phyloP scores from a whole-genome alignment of 2,888 invertebrate genomes.

The Macrophya annulata region DNA sequence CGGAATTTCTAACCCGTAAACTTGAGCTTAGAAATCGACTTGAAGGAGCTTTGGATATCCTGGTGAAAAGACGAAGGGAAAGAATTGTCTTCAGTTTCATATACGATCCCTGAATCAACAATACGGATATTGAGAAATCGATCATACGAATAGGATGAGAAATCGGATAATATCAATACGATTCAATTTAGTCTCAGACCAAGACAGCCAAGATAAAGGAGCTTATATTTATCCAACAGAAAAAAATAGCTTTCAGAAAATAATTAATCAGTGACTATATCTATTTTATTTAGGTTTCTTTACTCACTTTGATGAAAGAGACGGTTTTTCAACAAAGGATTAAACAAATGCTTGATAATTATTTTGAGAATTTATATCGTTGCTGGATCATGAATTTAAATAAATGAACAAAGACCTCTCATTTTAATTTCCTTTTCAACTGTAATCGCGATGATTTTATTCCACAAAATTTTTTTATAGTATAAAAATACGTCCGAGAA shows the following conservation, averaged over 20 bases:
- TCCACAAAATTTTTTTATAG: neutral
- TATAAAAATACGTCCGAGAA: no score
- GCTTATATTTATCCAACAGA: neutral
- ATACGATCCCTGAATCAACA: neutral
- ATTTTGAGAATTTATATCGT: neutral
- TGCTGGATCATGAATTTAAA: neutral
- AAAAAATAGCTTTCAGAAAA: neutral
- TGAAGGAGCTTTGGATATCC: neutral
- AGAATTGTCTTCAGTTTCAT: neutral
- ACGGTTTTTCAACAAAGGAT: neutral
- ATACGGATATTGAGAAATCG: slow-evolving; percentile 8
- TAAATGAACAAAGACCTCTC: neutral
- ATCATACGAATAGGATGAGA: neutral
- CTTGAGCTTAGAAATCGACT: neutral
- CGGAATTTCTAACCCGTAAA: neutral
- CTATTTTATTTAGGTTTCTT: no score
- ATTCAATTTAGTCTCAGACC: neutral
- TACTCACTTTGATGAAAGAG: neutral
- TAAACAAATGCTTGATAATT: neutral
- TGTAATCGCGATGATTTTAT: neutral
- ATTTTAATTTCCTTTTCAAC: neutral
- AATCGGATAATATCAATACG: neutral
- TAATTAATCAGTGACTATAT: no score
- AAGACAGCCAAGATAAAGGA: neutral
- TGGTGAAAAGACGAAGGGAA: neutral